Conservation (phyloP, 2,797 vertebrate species). For the Anabas testudineus region DNA sequence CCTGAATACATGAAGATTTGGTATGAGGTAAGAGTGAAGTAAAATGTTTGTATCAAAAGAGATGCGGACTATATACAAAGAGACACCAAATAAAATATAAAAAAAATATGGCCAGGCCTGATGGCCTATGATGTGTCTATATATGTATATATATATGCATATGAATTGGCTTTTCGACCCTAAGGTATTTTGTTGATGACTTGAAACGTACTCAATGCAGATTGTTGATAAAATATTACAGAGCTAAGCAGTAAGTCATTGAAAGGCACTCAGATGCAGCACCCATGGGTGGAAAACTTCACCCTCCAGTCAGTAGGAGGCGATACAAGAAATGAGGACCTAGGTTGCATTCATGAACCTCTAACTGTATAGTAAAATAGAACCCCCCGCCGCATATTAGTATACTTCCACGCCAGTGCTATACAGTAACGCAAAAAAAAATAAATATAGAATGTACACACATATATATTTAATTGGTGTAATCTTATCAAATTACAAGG, state of each 20-base stretch:
- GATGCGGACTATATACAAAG: background rate
- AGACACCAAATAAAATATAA: background rate
- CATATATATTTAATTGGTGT: accelerated
- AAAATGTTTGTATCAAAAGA: too few species aligned
- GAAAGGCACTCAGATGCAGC: background rate
- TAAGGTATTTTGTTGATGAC: background rate
- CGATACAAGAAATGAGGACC: background rate
- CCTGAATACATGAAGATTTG: background rate
- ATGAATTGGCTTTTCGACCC: too few species aligned
- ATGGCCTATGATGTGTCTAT: background rate
- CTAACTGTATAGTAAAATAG: background rate
- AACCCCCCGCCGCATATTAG: too few species aligned
- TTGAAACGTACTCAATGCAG: too few species aligned
- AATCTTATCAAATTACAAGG: accelerated
- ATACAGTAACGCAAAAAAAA: background rate
- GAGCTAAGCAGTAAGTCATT: background rate
- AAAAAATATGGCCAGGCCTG: background rate
- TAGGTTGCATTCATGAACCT: background rate
- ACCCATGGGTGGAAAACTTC: background rate
- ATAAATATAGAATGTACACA: accelerated
- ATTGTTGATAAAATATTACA: background rate
- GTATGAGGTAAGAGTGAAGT: too few species aligned
- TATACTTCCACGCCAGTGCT: background rate
- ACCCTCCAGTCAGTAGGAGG: slow-evolving; percentile 41
- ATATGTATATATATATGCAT: too few species aligned